Evolutionary conservation across 2,113 vertebrate species (phyloP), one percentile per base, ranked within the genome.

Genomic region (Siphamia tubifer): DNA sequence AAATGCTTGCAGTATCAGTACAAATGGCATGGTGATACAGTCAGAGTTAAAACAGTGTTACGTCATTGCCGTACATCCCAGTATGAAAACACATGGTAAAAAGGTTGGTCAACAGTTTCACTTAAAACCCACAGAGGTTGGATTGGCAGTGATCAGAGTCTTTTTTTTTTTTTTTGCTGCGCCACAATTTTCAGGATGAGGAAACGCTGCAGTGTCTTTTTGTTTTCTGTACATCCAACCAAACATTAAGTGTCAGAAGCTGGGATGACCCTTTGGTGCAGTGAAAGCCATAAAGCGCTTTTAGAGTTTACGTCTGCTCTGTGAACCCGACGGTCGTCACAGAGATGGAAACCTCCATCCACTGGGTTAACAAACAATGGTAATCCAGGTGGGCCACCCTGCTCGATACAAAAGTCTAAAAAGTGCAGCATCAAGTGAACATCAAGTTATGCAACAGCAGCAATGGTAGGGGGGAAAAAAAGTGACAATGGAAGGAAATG

Each of bases 331-430:
- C 74, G 60, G 84, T 48, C 74, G 82, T 84, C 83, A 88, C 85
- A 87, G 52, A 86, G 86, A 72, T 79, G 86, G 79, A 87, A 89
- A 88, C 85, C 68, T 91, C 88, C 87, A 85, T 83, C 87, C 87
- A 84, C 56, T 77, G 76, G 85, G 77, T 52, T 91, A 91, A 92
- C 69, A 90, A 84, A 90, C 75, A 89, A 79, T 68, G 89, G 88
- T 74, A 84, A 86, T 91, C 91, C 89, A 57, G 82, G 84, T 44
- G 64, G 83, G 88, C 83, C 87, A 56, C 79, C 88, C 87, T 91
- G 91, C 89, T 92, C 44, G 83, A 83, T 86, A 91, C 54, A 91
- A 60, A 87, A 87, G 83, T 72, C 74, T 86, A 79, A 75, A 66
- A 87, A 70, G 56, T 44, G 62, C 79, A 68, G 56, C 74, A 72